Base-by-base conservation (phyloP, 2,888 invertebrate genomes). In the Orchesella flavescens region DNA sequence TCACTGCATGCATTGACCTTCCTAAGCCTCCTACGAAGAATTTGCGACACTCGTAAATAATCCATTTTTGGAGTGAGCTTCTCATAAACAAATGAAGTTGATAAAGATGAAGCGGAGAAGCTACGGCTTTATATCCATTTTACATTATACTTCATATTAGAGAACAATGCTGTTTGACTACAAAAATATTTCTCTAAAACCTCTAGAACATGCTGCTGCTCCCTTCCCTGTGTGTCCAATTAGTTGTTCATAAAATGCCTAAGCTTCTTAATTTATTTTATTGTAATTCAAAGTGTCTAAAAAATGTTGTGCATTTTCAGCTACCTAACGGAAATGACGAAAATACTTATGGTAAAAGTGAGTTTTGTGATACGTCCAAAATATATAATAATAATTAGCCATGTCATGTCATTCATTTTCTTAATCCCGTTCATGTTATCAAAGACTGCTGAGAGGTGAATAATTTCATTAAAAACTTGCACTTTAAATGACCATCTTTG, bases 21-120 rank as follows among this genome's bases (percentile, higher is more conserved):
- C 66, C 43, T 43, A 76, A 76, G 1, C 55, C 53, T 66, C 76
- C 76, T 76, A 76, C 76, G 57, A 65, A 34, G n/a, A 13, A 19
- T 61, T 73, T 66, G 76, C 55, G 76, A 66, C 57, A 76, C 66
- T 76, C 76, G 76, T 76, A 76, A 76, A 76, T 76, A 76, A 76
- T 76, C 76, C 66, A 66, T 76, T 76, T 76, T 66, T 76, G 76
- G 76, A 46, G 21, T n/a, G 74, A 23, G 23, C 66, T 66, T 2
- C 13, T 24, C 61, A 61, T 61, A 61, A 21, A 61, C 9, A 24
- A 61, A 61, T 10, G 19, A 19, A 17, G 57, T 5, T 57, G 57
- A 19, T 55, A 15, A 21, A 21, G 59, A 21, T 21, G 59, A 59
- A 9, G 59, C 17, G 59, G 17, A 59, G 59, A 59, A 19, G 59